Percentiles rank a stretch among this genome's conserved stretches.
phyloP scores from a whole-genome alignment of 2,888 invertebrate genomes.

The Micropterix aruncella region DNA sequence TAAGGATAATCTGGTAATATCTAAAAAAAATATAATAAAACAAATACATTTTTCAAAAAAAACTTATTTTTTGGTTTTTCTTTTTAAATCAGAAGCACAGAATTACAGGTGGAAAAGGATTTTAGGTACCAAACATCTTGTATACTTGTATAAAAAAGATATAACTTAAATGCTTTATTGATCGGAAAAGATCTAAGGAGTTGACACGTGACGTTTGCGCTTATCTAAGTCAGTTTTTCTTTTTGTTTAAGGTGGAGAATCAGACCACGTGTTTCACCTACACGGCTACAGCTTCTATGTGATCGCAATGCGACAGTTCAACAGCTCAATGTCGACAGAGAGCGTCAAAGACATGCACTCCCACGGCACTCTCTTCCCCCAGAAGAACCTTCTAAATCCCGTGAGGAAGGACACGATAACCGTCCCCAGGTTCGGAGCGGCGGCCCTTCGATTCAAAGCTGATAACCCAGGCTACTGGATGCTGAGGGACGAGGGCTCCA shows the following conservation, averaged over 20 bases:
- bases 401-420: constrained; percentile 60
- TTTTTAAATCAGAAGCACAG: too few species aligned
- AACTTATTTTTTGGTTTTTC: too few species aligned
- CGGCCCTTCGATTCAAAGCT: constrained; percentile 57
- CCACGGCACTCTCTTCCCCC: constrained; percentile 34
- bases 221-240: too few species aligned
- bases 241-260: constrained; percentile 36
- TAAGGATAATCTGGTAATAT: too few species aligned
- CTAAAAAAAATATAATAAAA: too few species aligned
- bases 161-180: too few species aligned
- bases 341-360: constrained; percentile 42
- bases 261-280: constrained; percentile 57
- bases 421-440: constrained; percentile 55
- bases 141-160: too few species aligned
- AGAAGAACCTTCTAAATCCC: constrained; percentile 43
- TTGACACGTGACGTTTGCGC: too few species aligned
- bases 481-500: constrained; percentile 60
- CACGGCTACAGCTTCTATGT: constrained; percentile 64
- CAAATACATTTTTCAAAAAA: too few species aligned
- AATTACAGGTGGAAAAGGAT: too few species aligned
- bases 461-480: constrained; percentile 74
- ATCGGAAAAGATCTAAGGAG: too few species aligned
- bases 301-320: constrained; percentile 42
- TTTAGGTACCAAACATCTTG: too few species aligned
- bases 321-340: constrained; percentile 32